These are phyloP conservation scores for Heliconius sara DNA, from an alignment of 2,888 invertebrate species.

Conservation along the genomic window DNA sequence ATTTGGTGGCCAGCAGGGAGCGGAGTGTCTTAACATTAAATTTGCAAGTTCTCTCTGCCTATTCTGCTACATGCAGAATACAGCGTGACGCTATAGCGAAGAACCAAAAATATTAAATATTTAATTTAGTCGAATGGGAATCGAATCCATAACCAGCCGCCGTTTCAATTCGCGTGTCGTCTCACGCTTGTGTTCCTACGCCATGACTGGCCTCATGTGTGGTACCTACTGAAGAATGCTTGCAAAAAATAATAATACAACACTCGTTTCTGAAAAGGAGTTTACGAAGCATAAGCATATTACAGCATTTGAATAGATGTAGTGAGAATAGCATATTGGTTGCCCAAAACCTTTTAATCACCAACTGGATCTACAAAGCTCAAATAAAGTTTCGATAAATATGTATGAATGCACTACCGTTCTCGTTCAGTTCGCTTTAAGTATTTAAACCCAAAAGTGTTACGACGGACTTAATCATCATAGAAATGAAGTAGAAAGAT, in stretches of 20 bases:
- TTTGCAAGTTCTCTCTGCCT: no score
- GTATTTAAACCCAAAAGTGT: background rate
- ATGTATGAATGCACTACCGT: background rate
- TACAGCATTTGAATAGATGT: background rate
- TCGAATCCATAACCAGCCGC: no score
- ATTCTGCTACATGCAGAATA: no score
- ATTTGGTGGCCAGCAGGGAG: no score
- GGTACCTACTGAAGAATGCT: background rate
- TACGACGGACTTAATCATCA: background rate
- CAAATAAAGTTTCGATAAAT: slow-evolving; percentile 6
- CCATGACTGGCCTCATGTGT: background rate
- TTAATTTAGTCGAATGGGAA: no score
- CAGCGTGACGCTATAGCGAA: no score
- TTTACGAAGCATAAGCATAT: background rate
- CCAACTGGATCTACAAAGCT: background rate
- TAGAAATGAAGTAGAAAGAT: background rate
- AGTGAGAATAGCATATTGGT: background rate
- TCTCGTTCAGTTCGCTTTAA: background rate
- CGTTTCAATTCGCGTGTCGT: no score
- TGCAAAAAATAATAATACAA: background rate
- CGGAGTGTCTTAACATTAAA: no score
- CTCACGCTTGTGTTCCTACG: no score
- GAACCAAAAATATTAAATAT: no score
- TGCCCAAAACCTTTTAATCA: slow-evolving; percentile 13
- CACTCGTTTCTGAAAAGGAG: background rate